Conservation (phyloP, 2,888 invertebrate genomes). For the Idaea dimidiata region DNA sequence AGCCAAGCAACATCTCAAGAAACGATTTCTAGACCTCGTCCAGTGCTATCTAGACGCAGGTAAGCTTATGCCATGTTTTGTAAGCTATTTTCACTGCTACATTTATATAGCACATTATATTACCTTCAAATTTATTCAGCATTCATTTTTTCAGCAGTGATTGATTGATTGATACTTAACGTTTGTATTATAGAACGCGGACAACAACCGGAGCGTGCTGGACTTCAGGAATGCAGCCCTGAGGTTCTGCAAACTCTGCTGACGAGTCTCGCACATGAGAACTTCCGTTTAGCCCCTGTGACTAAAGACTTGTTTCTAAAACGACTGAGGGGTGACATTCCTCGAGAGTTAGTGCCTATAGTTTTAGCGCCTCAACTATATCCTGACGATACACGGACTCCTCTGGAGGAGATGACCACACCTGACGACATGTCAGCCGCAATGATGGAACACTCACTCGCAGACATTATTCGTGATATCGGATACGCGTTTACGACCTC, state of each 20-base stretch:
- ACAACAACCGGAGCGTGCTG: slow-evolving; percentile 87
- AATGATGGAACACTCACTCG: slow-evolving; percentile 88
- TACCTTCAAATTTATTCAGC: neutral
- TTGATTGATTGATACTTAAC: slow-evolving; percentile 8
- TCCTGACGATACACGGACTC: slow-evolving; percentile 86
- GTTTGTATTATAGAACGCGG: slow-evolving; percentile 75
- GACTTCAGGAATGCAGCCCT: slow-evolving; percentile 93
- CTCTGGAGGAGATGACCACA: slow-evolving; percentile 83
- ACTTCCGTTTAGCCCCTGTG: slow-evolving; percentile 85
- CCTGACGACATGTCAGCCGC: slow-evolving; percentile 81
- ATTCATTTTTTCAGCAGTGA: slow-evolving; percentile 7
- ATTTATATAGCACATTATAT: neutral
- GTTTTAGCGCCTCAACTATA: slow-evolving; percentile 94
- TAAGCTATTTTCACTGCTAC: too few species aligned
- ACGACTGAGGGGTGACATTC: slow-evolving; percentile 92
- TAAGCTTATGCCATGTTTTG: slow-evolving; percentile 41
- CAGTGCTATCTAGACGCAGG: slow-evolving; percentile 93
- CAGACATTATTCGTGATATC: slow-evolving; percentile 95
- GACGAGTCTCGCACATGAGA: slow-evolving; percentile 81
- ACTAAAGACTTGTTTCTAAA: slow-evolving; percentile 90
- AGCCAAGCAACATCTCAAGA: slow-evolving; percentile 89
- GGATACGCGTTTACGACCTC: slow-evolving; percentile 94
- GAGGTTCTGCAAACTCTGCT: slow-evolving; percentile 93
- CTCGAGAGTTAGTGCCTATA: slow-evolving; percentile 92
- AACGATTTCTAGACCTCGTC: slow-evolving; percentile 91